Percentiles rank a stretch among this genome's conserved stretches.
Conservation (phyloP, 2,113 vertebrate genomes). For the Tetrax tetrax region DNA sequence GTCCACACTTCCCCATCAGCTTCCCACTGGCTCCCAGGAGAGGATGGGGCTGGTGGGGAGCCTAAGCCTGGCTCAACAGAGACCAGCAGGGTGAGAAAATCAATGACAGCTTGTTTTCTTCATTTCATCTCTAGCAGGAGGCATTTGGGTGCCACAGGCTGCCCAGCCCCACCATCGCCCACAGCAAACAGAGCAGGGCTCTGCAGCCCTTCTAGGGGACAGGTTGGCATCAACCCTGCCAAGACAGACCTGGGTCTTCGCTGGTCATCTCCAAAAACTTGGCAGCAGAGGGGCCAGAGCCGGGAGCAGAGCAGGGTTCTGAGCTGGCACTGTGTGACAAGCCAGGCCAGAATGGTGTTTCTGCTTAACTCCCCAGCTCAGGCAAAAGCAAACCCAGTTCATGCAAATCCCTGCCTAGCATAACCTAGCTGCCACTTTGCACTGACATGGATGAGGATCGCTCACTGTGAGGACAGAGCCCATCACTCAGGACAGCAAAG, state of each 20-base stretch:
- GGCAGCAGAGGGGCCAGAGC: not conserved
- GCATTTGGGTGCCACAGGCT: not conserved
- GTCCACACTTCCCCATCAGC: not conserved
- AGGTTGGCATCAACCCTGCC: not conserved
- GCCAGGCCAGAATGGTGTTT: not conserved
- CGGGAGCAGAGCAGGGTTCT: not conserved
- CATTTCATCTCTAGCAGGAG: not conserved
- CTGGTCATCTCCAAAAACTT: accelerated
- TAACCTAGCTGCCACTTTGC: not conserved
- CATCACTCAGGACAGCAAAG: not conserved
- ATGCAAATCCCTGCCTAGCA: not conserved
- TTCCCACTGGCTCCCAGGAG: not conserved
- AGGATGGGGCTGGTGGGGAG: not conserved
- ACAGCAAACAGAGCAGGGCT: not conserved
- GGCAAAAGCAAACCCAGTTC: not conserved
- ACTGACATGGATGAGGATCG: not conserved
- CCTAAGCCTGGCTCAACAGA: not conserved
- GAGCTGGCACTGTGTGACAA: not conserved
- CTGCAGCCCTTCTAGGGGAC: not conserved
- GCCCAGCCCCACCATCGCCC: accelerated
- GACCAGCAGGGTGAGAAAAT: not conserved
- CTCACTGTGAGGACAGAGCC: not conserved
- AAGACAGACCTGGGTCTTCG: not conserved
- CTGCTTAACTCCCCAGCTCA: accelerated
- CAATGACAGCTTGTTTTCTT: not conserved